Evolutionary conservation across 2,113 vertebrate genomes (phyloP).

Genomic region (Plectropomus leopardus): DNA sequence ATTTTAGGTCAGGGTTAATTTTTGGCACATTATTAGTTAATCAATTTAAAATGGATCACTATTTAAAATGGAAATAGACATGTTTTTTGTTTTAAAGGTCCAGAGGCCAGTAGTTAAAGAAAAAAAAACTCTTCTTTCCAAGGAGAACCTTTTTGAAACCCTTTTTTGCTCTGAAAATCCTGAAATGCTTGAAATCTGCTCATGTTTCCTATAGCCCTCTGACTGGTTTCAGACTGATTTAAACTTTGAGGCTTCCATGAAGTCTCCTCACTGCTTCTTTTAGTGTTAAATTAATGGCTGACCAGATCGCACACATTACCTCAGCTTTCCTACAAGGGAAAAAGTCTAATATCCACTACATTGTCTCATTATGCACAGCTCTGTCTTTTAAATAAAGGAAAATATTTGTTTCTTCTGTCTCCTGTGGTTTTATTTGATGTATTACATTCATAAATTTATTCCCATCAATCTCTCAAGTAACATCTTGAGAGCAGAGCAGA

Average conservation of each 20-base stretch:
- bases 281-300: constrained; percentile 2
- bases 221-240: constrained; percentile 8
- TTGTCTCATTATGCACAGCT: constrained; percentile 60
- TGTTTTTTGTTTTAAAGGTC: too few species aligned
- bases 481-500: constrained; percentile 20
- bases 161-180: not conserved
- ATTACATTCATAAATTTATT: constrained; percentile 2
- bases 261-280: constrained; percentile 27
- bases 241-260: constrained; percentile 53
- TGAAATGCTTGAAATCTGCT: constrained; percentile 22
- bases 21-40: too few species aligned
- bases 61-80: too few species aligned
- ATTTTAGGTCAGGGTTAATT: not conserved
- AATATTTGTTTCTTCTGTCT: constrained; percentile 95
- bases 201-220: not conserved
- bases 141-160: not conserved
- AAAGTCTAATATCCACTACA: constrained; percentile 12
- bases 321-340: not conserved
- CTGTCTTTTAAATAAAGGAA: constrained; percentile 92
- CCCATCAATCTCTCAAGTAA: constrained; percentile 14
- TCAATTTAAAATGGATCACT: too few species aligned
- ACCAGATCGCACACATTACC: constrained; percentile 15
- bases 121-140: too few species aligned
- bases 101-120: not conserved
- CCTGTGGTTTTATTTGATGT: constrained; percentile 87